These are phyloP conservation scores for Hipposideros armiger DNA, from an alignment of 2,113 vertebrate genomes.

Conservation along the genomic window DNA sequence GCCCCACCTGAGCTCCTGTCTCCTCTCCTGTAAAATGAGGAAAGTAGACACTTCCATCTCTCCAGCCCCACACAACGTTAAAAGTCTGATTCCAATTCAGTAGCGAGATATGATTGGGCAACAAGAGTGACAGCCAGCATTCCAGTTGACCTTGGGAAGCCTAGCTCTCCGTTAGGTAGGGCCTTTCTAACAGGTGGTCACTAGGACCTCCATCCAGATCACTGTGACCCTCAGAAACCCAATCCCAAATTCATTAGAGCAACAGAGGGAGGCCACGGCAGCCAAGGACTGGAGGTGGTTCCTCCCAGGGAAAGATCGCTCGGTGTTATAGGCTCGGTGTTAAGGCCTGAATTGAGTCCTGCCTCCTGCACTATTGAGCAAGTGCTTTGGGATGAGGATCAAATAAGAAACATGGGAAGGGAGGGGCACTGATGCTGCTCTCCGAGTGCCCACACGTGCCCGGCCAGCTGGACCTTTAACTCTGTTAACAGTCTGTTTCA, in stretches of 20 bases:
- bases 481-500: not conserved
- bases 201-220: not conserved
- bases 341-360: not conserved
- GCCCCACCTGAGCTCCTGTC: not conserved
- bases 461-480: not conserved
- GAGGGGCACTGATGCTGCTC: not conserved
- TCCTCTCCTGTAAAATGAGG: not conserved
- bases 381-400: not conserved
- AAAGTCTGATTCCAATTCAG: slow-evolving; percentile 32
- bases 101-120: not conserved
- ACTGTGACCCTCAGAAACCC: not conserved
- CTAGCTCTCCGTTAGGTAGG: not conserved
- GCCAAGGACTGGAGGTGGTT: not conserved
- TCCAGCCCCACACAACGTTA: not conserved
- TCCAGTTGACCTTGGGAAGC: not conserved
- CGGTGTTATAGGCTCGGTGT: too few relatives aligned
- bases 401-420: not conserved
- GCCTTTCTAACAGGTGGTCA: not conserved
- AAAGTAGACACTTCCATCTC: not conserved
- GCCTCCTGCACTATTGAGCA: not conserved
- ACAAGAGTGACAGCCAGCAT: not conserved
- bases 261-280: not conserved
- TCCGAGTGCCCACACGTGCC: too few relatives aligned
- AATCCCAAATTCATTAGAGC: not conserved
- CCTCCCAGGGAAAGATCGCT: not conserved